These are phyloP conservation scores for Dysdera silvatica DNA, from an alignment of 1,140 invertebrate species.

Conservation along the genomic window DNA sequence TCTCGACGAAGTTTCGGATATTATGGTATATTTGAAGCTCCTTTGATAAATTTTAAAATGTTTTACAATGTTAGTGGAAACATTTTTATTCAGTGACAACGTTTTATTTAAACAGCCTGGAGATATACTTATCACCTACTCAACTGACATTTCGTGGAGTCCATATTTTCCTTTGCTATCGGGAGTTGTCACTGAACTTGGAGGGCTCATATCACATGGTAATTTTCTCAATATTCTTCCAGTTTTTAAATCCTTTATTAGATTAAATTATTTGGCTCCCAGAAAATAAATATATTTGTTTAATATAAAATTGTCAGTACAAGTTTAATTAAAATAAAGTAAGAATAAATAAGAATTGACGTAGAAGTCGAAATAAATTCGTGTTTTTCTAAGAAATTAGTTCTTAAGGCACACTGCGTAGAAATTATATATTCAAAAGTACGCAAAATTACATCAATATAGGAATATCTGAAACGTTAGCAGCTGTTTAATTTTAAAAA, in stretches of 20 bases:
- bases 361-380: too few relatives aligned
- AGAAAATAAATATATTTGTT: too few relatives aligned
- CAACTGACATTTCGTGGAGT: constrained; percentile 77
- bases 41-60: background rate
- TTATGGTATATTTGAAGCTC: too few relatives aligned
- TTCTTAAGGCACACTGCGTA: background rate
- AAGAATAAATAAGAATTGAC: too few relatives aligned
- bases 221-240: background rate
- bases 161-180: constrained; percentile 72
- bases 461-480: too few relatives aligned
- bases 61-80: background rate
- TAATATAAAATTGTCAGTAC: too few relatives aligned
- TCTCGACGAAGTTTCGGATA: too few relatives aligned
- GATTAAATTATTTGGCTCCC: too few relatives aligned
- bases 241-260: background rate
- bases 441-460: background rate
- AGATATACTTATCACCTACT: constrained; percentile 67
- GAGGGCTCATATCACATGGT: constrained; percentile 75
- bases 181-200: constrained; percentile 76
- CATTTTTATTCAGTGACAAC: background rate
- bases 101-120: constrained; percentile 48
- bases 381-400: background rate
- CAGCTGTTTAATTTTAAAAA: too few relatives aligned
- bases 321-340: too few relatives aligned
- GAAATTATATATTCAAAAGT: background rate